Conservation (phyloP, 64 coral and sea anemone species). For the Porites australiensis region DNA sequence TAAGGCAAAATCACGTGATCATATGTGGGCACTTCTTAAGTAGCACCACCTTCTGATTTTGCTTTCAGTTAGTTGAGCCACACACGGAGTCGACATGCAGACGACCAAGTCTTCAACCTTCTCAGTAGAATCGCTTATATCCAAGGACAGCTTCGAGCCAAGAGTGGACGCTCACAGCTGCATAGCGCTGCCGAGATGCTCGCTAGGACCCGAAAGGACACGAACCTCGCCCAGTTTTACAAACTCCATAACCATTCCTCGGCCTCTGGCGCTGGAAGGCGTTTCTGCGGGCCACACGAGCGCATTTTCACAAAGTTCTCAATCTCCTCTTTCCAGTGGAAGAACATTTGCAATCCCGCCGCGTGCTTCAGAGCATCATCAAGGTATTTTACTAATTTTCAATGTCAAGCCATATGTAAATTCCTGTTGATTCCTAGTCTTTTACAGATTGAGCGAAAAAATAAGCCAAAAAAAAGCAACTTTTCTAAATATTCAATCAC, state of each 20-base stretch:
- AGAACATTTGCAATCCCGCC: neutral
- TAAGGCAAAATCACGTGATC: conserved; percentile 42
- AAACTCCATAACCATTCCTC: conserved; percentile 17
- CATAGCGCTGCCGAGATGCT: conserved; percentile 40
- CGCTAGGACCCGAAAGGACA: conserved; percentile 3
- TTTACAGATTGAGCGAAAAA: too few species aligned
- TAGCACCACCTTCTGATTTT: conserved; percentile 2
- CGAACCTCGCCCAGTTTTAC: conserved; percentile 32
- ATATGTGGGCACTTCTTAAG: conserved; percentile 3
- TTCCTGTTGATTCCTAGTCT: too few species aligned
- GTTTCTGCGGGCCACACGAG: conserved; percentile 8
- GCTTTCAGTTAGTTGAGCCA: neutral
- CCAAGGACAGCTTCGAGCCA: conserved; percentile 59
- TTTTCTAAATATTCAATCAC: too few species aligned
- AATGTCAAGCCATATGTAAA: too few species aligned
- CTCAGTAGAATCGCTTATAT: conserved; percentile 81
- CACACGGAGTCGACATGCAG: neutral
- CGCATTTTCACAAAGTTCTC: conserved; percentile 15
- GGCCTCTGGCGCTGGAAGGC: conserved; percentile 15
- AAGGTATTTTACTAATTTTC: neutral
- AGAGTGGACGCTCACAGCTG: conserved; percentile 44
- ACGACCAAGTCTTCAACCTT: conserved; percentile 55
- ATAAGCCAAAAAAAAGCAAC: too few species aligned
- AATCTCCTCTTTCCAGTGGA: conserved; percentile 23
- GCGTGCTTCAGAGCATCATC: conserved; percentile 9